phyloP scores from a whole-genome alignment of 2,797 vertebrate species.

The Gambusia yucatana region DNA sequence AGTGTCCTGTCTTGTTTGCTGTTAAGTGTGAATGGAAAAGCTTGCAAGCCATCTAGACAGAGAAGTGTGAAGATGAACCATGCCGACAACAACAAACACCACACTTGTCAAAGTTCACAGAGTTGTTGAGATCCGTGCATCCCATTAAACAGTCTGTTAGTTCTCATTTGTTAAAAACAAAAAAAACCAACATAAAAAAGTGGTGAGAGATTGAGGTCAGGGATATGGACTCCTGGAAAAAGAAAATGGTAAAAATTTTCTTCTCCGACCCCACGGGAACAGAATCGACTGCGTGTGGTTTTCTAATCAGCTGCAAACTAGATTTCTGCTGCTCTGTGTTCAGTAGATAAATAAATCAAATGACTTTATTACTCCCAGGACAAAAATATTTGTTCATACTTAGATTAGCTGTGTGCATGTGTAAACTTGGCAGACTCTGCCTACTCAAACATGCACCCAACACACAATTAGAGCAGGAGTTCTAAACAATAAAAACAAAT shows the following conservation, averaged over 20 bases:
- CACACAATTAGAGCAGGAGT: conserved; percentile 13
- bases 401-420: conserved; percentile 24
- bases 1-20: conserved; percentile 70
- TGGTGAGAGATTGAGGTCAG: conserved; percentile 29
- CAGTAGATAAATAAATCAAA: conserved; percentile 34
- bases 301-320: conserved; percentile 39
- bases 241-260: conserved; percentile 25
- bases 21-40: conserved; percentile 73
- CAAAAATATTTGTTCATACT: conserved; percentile 24
- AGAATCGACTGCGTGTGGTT: conserved; percentile 19
- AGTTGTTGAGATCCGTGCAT: conserved; percentile 22
- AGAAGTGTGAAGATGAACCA: conserved; percentile 73
- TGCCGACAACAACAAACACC: conserved; percentile 55
- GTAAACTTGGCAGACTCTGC: conserved; percentile 15
- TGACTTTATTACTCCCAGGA: conserved; percentile 25
- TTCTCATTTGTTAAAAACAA: background rate
- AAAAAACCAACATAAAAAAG: conserved; percentile 2
- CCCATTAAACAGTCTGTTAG: conserved; percentile 32
- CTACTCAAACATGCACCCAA: conserved; percentile 14
- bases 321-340: conserved; percentile 5
- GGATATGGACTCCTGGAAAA: conserved; percentile 33
- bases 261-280: background rate
- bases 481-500: conserved; percentile 33
- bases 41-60: conserved; percentile 68
- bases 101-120: conserved; percentile 56